Evolutionary conservation across 1,140 invertebrate species (phyloP), one percentile per base, ranked within the genome.

Genomic region (Rhagoletis zephyria): DNA sequence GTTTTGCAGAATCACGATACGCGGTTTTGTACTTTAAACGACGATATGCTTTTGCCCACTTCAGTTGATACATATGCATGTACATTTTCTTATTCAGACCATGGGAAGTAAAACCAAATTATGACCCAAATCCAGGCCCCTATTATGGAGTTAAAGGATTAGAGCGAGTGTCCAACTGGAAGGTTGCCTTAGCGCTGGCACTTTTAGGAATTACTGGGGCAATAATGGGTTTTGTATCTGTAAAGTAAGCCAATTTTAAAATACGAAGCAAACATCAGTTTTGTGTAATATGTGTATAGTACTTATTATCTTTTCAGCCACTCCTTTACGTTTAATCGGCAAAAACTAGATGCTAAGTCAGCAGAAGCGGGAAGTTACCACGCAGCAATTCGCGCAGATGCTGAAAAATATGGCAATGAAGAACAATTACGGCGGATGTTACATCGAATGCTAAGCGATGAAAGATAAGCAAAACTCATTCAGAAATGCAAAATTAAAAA

Each of bases 141-240:
- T 95, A 95, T 89, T 96, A 95, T 94, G 95, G 95, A 4, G 93
- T 95, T 0, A 93, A 93, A 89, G 95, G 95, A 4, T 60, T 95
- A 0, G 94, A 94, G 86, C 94, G 93, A 89, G 89, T 95, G 1
- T 93, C 94, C 1, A 95, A 95, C 91, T 91, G 91, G 88, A 93
- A 92, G 40, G 94, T 96, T 30, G 95, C 94, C 12, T 61, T 94
- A 4, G 88, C 94, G 16, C 94, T 95, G 87, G 89, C 94, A 64
- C 89, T 93, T 0, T 89, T 95, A 14, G 93, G 94, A 2, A 81
- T 94, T 4, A 42, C 95, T 56, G 94, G 94, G 7, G 91, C 94
- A 19, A 61, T 94, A n/a, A 89, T 95, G 42, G 95, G 95, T 89
- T 91, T 94, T 48, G 90, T 93, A 88, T 93, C 94, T 3, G 94